phyloP scores from a whole-genome alignment of 2,113 vertebrate species.

The Lampris incognitus region DNA sequence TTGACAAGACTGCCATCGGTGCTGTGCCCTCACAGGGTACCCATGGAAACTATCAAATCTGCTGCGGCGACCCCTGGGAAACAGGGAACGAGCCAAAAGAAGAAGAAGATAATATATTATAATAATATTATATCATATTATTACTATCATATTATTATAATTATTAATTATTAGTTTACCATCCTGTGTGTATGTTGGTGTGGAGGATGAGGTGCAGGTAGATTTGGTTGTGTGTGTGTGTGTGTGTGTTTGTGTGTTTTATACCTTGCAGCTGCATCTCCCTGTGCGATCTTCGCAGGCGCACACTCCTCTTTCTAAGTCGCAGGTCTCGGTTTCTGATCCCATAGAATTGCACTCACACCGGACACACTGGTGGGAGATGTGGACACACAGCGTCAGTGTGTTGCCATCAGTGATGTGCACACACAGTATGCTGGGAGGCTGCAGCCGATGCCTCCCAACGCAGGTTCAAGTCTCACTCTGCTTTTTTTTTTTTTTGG shows the following conservation, averaged over 20 bases:
- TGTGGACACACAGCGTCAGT: not conserved
- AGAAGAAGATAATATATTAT: too few species aligned
- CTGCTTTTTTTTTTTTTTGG: too few species aligned
- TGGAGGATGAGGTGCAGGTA: not conserved
- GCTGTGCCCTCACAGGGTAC: too few species aligned
- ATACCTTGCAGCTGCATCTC: slow-evolving; percentile 95
- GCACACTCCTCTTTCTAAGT: slow-evolving; percentile 84
- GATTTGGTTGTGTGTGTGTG: not conserved
- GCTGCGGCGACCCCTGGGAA: too few species aligned
- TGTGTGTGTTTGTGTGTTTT: not conserved
- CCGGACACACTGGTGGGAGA: slow-evolving; percentile 83
- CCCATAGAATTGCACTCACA: slow-evolving; percentile 88
- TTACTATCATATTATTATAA: too few species aligned
- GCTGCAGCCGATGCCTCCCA: too few species aligned
- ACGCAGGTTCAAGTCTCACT: too few species aligned
- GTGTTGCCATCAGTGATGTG: slow-evolving; percentile 29
- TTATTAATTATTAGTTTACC: not conserved
- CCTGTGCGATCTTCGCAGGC: slow-evolving; percentile 88
- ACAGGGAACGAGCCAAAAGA: too few species aligned
- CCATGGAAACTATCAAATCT: too few species aligned
- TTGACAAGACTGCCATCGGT: too few species aligned
- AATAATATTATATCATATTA: too few species aligned
- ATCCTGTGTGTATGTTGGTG: not conserved
- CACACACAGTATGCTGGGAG: slow-evolving; percentile 19
- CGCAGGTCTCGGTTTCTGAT: slow-evolving; percentile 87